Evolutionary conservation across 2,888 invertebrate species (phyloP).

Genomic region (Ditula angustiorana): DNA sequence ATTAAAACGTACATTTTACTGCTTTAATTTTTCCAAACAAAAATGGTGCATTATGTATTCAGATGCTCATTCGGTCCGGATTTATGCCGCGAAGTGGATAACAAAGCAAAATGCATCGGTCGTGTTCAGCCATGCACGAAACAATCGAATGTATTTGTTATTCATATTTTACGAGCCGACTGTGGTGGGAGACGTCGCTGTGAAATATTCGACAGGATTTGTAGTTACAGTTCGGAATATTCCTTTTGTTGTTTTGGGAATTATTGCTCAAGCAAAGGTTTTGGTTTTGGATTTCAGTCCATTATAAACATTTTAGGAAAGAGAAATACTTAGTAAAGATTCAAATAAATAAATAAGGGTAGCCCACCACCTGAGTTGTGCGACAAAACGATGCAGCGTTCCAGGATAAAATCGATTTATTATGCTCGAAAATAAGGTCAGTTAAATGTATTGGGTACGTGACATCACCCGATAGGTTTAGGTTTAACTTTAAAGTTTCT

Average conservation of each 20-base stretch:
- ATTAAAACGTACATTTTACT: slow-evolving; percentile 29
- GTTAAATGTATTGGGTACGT: no score
- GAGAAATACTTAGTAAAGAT: no score
- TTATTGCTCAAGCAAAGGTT: background rate
- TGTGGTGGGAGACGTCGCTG: slow-evolving; percentile 21
- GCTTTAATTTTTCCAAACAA: slow-evolving; percentile 28
- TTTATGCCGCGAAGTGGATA: slow-evolving; percentile 34
- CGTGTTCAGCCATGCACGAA: slow-evolving; percentile 45
- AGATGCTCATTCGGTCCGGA: slow-evolving; percentile 17
- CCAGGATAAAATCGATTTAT: no score
- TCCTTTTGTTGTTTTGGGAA: slow-evolving; percentile 10
- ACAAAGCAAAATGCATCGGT: slow-evolving; percentile 40
- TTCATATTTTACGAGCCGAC: slow-evolving; percentile 53
- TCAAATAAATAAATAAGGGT: no score
- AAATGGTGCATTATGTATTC: slow-evolving; percentile 31
- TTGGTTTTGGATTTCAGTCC: background rate
- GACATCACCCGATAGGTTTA: no score
- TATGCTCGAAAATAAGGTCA: no score
- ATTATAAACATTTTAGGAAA: no score
- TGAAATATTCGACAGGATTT: slow-evolving; percentile 34
- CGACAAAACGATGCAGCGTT: no score
- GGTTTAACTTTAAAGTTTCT: no score
- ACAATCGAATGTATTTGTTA: slow-evolving; percentile 57
- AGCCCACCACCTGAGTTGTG: no score
- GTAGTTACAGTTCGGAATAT: background rate